Evolutionary conservation across 2,888 invertebrate species (phyloP), one percentile per base, ranked within the genome.

Genomic region (Apamea anceps): DNA sequence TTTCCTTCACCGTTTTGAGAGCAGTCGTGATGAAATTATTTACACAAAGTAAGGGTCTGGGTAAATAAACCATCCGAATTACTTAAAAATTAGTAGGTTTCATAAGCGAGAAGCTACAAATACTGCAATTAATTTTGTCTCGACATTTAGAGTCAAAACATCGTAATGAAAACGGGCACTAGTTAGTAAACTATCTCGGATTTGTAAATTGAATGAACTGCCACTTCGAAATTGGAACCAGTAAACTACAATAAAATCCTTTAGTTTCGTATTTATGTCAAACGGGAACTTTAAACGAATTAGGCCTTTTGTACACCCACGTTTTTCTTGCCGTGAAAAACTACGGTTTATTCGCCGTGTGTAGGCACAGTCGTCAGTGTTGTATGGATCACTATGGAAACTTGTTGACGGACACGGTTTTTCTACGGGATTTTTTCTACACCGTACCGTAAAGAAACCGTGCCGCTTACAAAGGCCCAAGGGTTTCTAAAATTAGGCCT

Each of bases 41-140:
- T 54, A 25, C 18, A 48, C 51, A 51, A 48, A 8, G 7, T 21
- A 25, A 54, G 18, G 8, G 54, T 2, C 54, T 25, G 1, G 8
- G 8, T 57, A 25, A 60, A 60, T 60, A 60, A n/a, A 13, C 13
- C n/a, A 60, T 28, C 6, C 32, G 18, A 63, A 63, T 10, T 18
- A 32, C 10, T 63, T 28, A 32, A 18, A 15, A 62, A 62, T 28
- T 6, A 12, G 0, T 37, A 65, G 8, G n/a, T 75, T 57, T 15
- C 15, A 57, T 42, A 25, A 63, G 12, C 54, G 25, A 4, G 10
- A 51, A 28, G 13, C 28, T 60, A 32, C 37, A 62, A 28, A 68
- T 32, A 62, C 37, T 54, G 68, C 37, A 68, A 62, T 66, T 79
- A 10, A 42, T 79, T 79, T 18, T 15, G 42, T 51, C 51, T 37